Evolutionary conservation across 2,888 invertebrate genomes (phyloP), one percentile per base, ranked within the genome.

Genomic region (Ophion costatus): DNA sequence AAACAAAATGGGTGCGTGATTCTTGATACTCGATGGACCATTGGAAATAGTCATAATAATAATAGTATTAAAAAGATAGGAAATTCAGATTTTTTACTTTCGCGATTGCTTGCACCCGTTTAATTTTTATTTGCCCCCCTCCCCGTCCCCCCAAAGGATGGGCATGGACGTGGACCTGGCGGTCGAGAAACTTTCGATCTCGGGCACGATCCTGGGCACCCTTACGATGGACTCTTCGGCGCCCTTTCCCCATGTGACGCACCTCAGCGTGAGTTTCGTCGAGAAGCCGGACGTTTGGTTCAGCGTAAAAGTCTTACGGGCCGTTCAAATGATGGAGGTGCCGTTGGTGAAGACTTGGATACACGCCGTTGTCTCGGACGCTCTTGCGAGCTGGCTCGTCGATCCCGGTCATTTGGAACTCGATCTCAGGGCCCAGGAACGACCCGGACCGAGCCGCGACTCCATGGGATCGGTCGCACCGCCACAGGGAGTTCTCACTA

Each of bases 281-380:
- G 94, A 95, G 89, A 94, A 94, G 92, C 95, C 95, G 51, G 94
- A 95, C 83, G 94, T 95, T 33, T 94, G 94, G 94, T 95, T 95
- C 91, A 94, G 94, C 89, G 93, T 95, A 67, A 93, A 94, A 51
- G 92, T 95, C 51, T 88, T 95, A 0, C 89, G 93, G 79, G 91
- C 94, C 5, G 92, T 95, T 20, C 94, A 95, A 87, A 92, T 95
- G 92, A 95, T 95, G 94, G 95, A 95, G 86, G 93, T 95, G 80
- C 95, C 95, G 5, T 89, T 95, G 57, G 92, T 95, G 42, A 95
- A 95, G 88, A 94, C 94, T 64, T 95, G 95, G 95, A 94, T 95
- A 80, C 94, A 95, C 87, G 94, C 94, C 7, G 93, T 95, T 69
- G 94, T 95, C 29, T 94, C 94, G 91, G 95, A 95, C 82, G 94